Evolutionary conservation across 2,888 invertebrate genomes (phyloP).

Genomic region (Oxycera nigricornis): DNA sequence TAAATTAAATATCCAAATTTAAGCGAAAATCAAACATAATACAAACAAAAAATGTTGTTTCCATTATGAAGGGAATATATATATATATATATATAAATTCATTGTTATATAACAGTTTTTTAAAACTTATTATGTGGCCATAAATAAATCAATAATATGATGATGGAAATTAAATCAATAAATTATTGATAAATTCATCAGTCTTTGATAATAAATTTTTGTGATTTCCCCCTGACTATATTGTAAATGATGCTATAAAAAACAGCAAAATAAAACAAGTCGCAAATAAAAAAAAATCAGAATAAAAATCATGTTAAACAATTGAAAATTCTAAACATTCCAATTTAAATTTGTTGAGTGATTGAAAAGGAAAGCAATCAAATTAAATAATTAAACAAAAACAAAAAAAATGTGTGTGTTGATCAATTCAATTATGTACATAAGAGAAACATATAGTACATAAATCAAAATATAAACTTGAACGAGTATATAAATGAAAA

Average conservation of each 20-base stretch:
- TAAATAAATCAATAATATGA: too few species aligned
- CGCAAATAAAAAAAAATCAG: neutral
- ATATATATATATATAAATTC: neutral
- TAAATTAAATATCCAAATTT: neutral
- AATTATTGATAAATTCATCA: too few species aligned
- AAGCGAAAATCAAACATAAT: neutral
- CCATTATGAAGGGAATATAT: neutral
- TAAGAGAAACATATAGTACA: too few species aligned
- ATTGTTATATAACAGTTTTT: neutral
- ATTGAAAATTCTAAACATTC: slow-evolving; percentile 23
- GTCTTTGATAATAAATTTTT: too few species aligned
- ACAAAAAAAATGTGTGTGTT: neutral
- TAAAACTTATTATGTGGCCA: neutral
- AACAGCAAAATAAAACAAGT: too few species aligned
- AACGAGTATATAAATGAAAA: too few species aligned
- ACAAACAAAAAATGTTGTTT: neutral
- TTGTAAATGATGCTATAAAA: too few species aligned
- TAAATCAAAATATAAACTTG: too few species aligned
- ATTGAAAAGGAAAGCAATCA: slow-evolving; percentile 16
- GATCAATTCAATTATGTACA: slow-evolving; percentile 16
- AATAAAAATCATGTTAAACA: neutral
- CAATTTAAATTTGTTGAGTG: slow-evolving; percentile 10
- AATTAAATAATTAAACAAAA: neutral
- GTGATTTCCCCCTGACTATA: too few species aligned
- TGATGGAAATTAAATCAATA: too few species aligned